Evolutionary conservation across 1,140 invertebrate genomes (phyloP).

Genomic region (Drosophila albomicans): DNA sequence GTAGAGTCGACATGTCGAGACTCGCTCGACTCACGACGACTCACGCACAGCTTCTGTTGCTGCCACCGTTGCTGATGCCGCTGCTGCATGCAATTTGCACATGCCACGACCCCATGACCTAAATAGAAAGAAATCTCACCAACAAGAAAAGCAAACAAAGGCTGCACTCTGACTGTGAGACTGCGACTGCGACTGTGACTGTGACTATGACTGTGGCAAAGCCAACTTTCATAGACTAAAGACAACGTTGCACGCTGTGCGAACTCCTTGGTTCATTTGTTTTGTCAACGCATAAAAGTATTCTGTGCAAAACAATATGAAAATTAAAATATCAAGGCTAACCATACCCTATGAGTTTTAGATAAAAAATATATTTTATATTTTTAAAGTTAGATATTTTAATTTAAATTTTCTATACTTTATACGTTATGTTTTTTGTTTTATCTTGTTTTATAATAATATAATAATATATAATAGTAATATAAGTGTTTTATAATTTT

Average conservation of each 20-base stretch:
- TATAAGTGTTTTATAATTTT: too few relatives aligned
- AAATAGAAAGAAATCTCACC: conserved; percentile 68
- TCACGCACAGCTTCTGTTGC: conserved; percentile 38
- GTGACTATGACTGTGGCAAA: conserved; percentile 36
- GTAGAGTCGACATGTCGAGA: conserved; percentile 75
- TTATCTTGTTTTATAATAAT: too few relatives aligned
- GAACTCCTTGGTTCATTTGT: conserved; percentile 66
- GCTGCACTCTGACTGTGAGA: conserved; percentile 38
- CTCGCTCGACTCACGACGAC: conserved; percentile 58
- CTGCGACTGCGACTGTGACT: conserved; percentile 25
- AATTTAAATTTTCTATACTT: too few relatives aligned
- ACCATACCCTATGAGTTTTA: neutral
- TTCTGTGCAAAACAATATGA: conserved; percentile 17
- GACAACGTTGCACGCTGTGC: conserved; percentile 41
- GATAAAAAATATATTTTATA: too few relatives aligned
- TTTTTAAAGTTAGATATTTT: too few relatives aligned
- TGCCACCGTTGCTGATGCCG: conserved; percentile 3
- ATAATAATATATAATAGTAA: too few relatives aligned
- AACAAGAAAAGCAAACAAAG: conserved; percentile 72
- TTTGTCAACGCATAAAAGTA: conserved; percentile 55
- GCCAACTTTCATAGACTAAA: conserved; percentile 71
- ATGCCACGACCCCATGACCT: conserved; percentile 76
- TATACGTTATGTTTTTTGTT: too few relatives aligned
- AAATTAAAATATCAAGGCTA: neutral
- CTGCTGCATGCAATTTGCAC: conserved; percentile 72